Conservation (phyloP, 2,113 vertebrate species). For the Syrrhaptes paradoxus region DNA sequence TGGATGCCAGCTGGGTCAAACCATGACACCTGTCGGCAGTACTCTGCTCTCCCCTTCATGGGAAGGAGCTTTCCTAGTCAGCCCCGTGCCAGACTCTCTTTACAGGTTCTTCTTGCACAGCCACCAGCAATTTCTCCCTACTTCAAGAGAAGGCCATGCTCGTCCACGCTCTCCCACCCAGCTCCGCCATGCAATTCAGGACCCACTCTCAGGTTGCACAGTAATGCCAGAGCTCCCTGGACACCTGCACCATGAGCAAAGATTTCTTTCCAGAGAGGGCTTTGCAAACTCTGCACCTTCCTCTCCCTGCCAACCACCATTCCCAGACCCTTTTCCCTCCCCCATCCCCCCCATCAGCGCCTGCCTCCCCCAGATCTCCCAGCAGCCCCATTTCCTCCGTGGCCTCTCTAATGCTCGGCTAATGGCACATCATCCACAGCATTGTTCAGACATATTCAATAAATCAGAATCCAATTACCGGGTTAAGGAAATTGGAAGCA, state of each 20-base stretch:
- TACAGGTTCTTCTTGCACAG: not conserved
- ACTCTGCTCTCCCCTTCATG: not conserved
- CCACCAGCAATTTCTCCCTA: not conserved
- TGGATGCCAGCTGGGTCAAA: no score
- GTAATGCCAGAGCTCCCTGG: not conserved
- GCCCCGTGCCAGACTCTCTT: not conserved
- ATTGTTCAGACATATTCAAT: slow-evolving; percentile 55
- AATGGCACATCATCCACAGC: slow-evolving; percentile 46
- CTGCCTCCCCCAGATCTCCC: not conserved
- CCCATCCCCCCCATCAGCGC: not conserved
- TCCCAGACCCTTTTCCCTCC: not conserved
- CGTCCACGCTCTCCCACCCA: not conserved
- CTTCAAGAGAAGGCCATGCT: not conserved
- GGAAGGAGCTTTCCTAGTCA: not conserved
- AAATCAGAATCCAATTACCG: slow-evolving; percentile 78
- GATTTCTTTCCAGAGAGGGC: not conserved
- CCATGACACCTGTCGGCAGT: no score
- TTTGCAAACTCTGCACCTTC: not conserved
- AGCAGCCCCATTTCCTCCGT: not conserved
- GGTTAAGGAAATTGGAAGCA: slow-evolving; percentile 74
- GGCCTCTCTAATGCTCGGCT: slow-evolving; percentile 45
- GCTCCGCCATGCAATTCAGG: not conserved
- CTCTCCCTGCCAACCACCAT: not conserved
- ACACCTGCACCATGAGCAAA: not conserved
- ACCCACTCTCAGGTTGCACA: not conserved